Evolutionary conservation across 2,113 vertebrate species (phyloP), one percentile per base, ranked within the genome.

Genomic region (Microcebus ravelobensis): DNA sequence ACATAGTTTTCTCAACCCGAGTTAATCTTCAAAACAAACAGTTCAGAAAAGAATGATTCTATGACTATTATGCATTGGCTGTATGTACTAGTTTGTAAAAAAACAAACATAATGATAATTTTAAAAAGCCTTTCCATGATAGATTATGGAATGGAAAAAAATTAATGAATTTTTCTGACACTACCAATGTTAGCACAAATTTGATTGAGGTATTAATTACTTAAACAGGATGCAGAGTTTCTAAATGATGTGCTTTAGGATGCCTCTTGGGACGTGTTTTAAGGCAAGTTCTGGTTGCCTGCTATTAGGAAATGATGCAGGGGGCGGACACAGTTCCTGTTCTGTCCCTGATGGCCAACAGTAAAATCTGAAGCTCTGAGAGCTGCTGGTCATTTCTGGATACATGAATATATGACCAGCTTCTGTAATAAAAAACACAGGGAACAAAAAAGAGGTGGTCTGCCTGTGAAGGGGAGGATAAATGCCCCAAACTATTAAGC

Each of bases 131-230:
- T 80, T 92, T 85, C 63, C 20, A 45, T 80, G 86, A 36, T 36
- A 42, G 68, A 71, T 73, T 34, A 87, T 27, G 68, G 59, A 57
- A 95, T 42, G 61, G 96, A 20, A 92, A 95, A 92, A 77, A 87
- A 52, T 63, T 65, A 96, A 79, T 85, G 74, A 95, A 80, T 68
- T 96, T 94, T 97, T 95, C 91, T 93, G 83, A 95, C 89, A 92
- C 89, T 81, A 87, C 52, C 3, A 0, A 93, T 76, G 67, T 45
- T 65, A 94, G 70, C 59, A 80, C 45, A 73, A 77, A 90, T 96
- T 90, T 97, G 96, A 97, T 67, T 87, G 95, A 97, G 90, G 96
- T 90, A 97, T 96, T 97, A 97, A 97, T 98, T 97, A 90, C 89
- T 96, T 95, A 95, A 95, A 95, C 96, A 98, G 97, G 95, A 97